Base-by-base conservation (phyloP, 2,113 vertebrate species). In the Helogale parvula region DNA sequence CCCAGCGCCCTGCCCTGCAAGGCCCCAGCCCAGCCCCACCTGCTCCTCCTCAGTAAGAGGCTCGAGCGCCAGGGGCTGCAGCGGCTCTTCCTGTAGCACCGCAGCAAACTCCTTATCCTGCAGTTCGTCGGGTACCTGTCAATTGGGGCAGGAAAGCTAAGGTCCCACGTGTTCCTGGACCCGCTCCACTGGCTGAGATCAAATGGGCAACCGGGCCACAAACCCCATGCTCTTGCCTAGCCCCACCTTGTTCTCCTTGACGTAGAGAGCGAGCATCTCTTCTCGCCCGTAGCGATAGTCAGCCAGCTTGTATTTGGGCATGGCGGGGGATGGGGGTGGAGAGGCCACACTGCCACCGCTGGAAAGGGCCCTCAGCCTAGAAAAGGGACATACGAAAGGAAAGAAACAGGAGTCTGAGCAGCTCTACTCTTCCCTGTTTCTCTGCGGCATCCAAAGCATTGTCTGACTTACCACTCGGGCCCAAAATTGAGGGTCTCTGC, bases 231-330 rank as follows among this genome's bases (percentile, higher is more conserved):
- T 21, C 0, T 21, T 0, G 7, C 4, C 0, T 11, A 0, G 27
- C n/a, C 93, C 45, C 10, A 98, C 99, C 99, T 99, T 99, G 98
- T 99, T 99, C 98, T 99, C 99, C 99, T 99, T 99, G 98, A 99
- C 94, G 97, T 99, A 99, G 99, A 99, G 99, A 98, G 99, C 99
- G 99, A 99, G 98, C 99, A 99, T 99, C 99, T 99, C 99, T 98
- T 99, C 99, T 98, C 99, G 99, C 97, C 99, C 99, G 23, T 99
- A 99, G 98, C 99, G 99, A 97, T 99, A 99, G 92, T 99, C 99
- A 87, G 99, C 99, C 98, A 99, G 98, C 98, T 99, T 99, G 99
- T 99, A 99, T 98, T 99, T 99, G 99, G 99, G 99, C 99, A 99
- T 99, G 98, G 99, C 99, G 33, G 99, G 99, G 97, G 99, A 99